Evolutionary conservation across 2,797 vertebrate genomes (phyloP).

Genomic region (Apodemus agrarius): DNA sequence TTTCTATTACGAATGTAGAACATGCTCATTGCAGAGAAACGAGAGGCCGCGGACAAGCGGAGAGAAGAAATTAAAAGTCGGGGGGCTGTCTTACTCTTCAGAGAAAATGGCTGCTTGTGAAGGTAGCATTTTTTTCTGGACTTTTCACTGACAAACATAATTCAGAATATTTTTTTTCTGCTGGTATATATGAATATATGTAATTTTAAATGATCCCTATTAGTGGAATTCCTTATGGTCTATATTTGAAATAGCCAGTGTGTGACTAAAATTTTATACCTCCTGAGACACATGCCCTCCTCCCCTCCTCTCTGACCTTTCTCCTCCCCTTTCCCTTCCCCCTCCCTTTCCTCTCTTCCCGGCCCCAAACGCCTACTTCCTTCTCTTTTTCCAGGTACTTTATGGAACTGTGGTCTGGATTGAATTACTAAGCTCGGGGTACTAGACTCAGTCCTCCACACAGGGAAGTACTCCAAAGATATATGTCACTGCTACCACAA

Average conservation of each 20-base stretch:
- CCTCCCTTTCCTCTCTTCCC: too few relatives aligned
- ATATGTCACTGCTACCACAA: neutral
- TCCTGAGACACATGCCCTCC: neutral
- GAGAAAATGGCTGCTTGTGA: neutral
- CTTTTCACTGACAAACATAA: neutral
- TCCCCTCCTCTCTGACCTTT: accelerated
- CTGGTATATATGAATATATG: accelerated
- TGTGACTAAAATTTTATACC: neutral
- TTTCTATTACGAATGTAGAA: slow-evolving; percentile 49
- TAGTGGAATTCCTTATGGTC: neutral
- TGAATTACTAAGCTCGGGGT: neutral
- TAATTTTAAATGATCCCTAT: neutral
- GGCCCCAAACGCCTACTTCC: neutral
- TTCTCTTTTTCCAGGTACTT: neutral
- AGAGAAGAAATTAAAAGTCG: slow-evolving; percentile 39
- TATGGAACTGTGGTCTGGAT: neutral
- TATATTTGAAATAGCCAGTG: neutral
- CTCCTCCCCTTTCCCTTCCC: neutral
- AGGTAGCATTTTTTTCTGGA: neutral
- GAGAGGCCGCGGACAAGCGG: neutral
- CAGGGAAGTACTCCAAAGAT: neutral
- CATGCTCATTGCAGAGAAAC: slow-evolving; percentile 32
- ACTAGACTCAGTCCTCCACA: neutral
- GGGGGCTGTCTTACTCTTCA: neutral
- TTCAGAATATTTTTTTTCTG: neutral